phyloP scores from a whole-genome alignment of 1,140 invertebrate genomes.

The Drosophila setifemur region DNA sequence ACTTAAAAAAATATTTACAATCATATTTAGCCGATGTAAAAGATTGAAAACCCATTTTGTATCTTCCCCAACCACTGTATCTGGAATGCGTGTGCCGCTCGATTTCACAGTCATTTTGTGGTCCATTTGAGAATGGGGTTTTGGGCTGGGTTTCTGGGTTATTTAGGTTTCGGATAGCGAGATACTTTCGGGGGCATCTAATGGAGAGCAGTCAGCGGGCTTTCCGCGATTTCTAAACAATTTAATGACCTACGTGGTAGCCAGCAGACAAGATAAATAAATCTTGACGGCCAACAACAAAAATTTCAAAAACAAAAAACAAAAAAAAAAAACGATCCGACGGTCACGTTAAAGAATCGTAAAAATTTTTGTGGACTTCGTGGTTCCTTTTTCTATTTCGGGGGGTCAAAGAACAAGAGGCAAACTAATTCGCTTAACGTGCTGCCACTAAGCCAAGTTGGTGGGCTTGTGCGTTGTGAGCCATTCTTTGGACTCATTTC shows the following conservation, averaged over 20 bases:
- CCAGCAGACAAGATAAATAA: constrained; percentile 72
- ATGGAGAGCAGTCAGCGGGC: constrained; percentile 13
- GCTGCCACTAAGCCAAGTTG: constrained; percentile 27
- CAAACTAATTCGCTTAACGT: constrained; percentile 54
- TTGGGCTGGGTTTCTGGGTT: constrained; percentile 20
- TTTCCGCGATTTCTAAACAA: constrained; percentile 74
- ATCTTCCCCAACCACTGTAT: constrained; percentile 27
- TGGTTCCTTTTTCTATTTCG: neutral
- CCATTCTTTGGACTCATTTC: constrained; percentile 44
- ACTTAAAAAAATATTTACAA: too few relatives aligned
- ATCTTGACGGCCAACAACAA: constrained; percentile 48
- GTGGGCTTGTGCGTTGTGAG: constrained; percentile 1
- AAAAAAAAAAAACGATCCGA: constrained; percentile 18
- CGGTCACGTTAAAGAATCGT: constrained; percentile 73
- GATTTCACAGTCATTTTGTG: constrained; percentile 71
- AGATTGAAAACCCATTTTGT: neutral
- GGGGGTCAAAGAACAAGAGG: constrained; percentile 56
- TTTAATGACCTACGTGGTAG: constrained; percentile 78
- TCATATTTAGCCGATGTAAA: too few relatives aligned
- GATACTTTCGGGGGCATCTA: constrained; percentile 19
- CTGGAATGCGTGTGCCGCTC: constrained; percentile 45
- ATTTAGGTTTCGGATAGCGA: constrained; percentile 28
- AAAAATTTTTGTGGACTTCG: constrained; percentile 44
- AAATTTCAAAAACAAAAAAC: constrained; percentile 51
- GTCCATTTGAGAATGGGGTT: constrained; percentile 62